Evolutionary conservation across 2,888 invertebrate species (phyloP), one percentile per base, ranked within the genome.

Genomic region (Odontocerum albicorne): DNA sequence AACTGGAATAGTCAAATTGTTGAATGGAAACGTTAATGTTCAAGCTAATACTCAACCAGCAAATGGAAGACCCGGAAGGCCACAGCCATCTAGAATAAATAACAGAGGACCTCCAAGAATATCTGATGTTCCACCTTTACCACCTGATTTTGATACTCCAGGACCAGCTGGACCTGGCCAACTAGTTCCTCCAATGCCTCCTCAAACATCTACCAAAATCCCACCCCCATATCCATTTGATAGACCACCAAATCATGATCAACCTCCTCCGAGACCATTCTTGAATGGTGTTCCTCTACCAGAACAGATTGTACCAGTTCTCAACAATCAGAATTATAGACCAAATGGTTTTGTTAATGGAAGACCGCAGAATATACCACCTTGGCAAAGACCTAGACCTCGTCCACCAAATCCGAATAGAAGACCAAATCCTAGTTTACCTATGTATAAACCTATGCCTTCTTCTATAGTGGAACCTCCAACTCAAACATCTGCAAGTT

Each of bases 81-180:
- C 90, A 0, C 73, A 86, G 64, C 82, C 84, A 17, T 87, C 88
- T 2, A 78, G 94, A 58, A 94, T 95, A 12, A 95, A 95, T 66
- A 92, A 95, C 67, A 75, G 95, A 55, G 94, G 93, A 0, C 95
- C 94, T 0, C 93, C 94, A 0, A 81, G 91, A 61, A 88, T 92
- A 62, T 85, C 89, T 0, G 91, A 92, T 64, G 79, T 87, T 0
- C 87, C 88, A 35, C 84, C 85, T 0, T 64, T 89, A 20, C 84
- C 84, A 0, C 80, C 85, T n/a, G 85, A 87, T 56, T 84, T 84
- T 60, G 86, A 87, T 21, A 61, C 54, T 31, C 61, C 61, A 12
- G 61, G 61, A 27, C 58, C 56, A 2, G 56, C 47, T 3, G 56
- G 58, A 63, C 74, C 75, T 22, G 53, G 65, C 67, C 79, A 60